Conservation (phyloP, 1,140 invertebrate species). For the Maniola jurtina region DNA sequence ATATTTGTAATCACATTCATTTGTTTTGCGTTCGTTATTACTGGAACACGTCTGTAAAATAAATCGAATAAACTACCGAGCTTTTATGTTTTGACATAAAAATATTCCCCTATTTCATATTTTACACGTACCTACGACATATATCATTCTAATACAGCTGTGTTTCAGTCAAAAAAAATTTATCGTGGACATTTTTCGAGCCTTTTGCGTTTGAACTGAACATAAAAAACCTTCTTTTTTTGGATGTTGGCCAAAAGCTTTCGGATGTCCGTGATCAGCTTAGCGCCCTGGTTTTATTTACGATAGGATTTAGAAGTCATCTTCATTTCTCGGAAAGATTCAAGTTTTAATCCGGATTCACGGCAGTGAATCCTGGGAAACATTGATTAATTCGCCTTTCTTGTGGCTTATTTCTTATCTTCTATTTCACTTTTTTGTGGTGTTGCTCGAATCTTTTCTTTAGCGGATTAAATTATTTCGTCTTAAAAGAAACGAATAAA, state of each 20-base stretch:
- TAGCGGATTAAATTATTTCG: background rate
- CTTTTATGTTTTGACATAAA: background rate
- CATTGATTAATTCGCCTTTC: constrained; percentile 25
- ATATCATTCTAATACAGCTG: constrained; percentile 9
- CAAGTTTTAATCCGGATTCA: constrained; percentile 31
- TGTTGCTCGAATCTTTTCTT: background rate
- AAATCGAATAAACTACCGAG: background rate
- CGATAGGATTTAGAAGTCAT: constrained; percentile 33
- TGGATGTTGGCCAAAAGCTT: constrained; percentile 31
- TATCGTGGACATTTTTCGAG: constrained; percentile 10
- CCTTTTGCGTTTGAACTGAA: constrained; percentile 13
- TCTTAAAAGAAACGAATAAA: background rate
- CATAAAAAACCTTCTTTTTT: constrained; percentile 15
- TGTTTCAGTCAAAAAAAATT: constrained; percentile 5
- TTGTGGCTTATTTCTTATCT: constrained; percentile 17
- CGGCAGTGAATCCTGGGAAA: constrained; percentile 20
- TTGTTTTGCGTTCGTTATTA: background rate
- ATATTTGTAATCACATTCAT: too few species aligned
- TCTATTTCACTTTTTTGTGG: constrained; percentile 1
- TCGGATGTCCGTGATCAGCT: constrained; percentile 31
- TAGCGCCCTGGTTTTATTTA: constrained; percentile 34
- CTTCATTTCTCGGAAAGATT: constrained; percentile 30
- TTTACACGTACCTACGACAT: constrained; percentile 4
- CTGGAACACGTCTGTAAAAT: background rate
- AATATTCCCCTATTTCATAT: constrained; percentile 1